Base-by-base conservation (phyloP, 2,113 vertebrate genomes). In the Rhineura floridana region DNA sequence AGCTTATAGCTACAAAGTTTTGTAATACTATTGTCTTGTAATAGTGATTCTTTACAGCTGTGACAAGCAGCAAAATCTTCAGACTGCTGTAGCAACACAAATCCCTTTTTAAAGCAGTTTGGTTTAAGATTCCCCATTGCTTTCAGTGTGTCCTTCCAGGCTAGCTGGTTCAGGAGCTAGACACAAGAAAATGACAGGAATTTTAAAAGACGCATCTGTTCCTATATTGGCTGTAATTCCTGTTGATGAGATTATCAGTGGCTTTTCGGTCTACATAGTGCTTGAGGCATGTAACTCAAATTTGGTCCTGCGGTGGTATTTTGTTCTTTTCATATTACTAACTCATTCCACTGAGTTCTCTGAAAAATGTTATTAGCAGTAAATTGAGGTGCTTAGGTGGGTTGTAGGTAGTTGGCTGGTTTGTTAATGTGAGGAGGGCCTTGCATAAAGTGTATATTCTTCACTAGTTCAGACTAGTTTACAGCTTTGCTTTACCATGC, bases 21-120 rank as follows among this genome's bases (percentile, higher is more conserved):
- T 90, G 5, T 88, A 90, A 85, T 52, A 62, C 81, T 93, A 42
- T 75, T 87, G 48, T 90, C 73, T 90, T 84, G 44, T 63, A 79
- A 81, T 79, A 75, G 78, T 91, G 48, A 23, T 0, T 69, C 86
- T 67, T 70, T 11, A 85, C 79, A 46, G 81, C n/a, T 67, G 59
- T 83, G 73, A 42, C 87, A 76, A 83, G 70, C 87, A 88, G 69
- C 52, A 62, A 72, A 87, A 81, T 75, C 15, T n/a, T 52, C 21
- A 36, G 23, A 75, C 80, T 76, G 42, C 87, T 88, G 80, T 44
- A 83, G 72, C 72, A 88, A 83, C 44, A 46, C 11, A 30, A 50
- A 82, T 75, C 42, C 23, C 81, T 44, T 65, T 72, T 78, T 59
- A 65, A 50, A 78, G 44, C 33, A 78, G 23, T 77, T 42, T 83